Evolutionary conservation across 2,797 vertebrate species (phyloP).

Genomic region (Enteromius paludinosus): DNA sequence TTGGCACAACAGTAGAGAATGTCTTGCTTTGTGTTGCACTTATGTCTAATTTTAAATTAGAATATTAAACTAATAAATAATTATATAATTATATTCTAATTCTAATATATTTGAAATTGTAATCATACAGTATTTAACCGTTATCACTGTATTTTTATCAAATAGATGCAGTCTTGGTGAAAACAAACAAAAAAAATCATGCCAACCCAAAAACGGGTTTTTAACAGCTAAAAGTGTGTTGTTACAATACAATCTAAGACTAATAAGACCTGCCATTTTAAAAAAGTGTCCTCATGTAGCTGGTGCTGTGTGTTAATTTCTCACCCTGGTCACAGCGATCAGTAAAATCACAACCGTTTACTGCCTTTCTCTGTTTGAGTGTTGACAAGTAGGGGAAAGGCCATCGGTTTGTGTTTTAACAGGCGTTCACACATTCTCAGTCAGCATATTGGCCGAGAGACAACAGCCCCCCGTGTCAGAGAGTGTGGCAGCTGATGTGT

Average conservation of each 20-base stretch:
- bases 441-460: conserved; percentile 56
- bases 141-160: not conserved
- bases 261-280: not conserved
- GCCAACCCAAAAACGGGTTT: not conserved
- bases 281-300: not conserved
- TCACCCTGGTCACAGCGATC: conserved; percentile 6
- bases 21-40: conserved; percentile 4
- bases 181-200: not conserved
- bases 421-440: conserved; percentile 64
- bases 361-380: conserved; percentile 12
- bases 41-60: conserved; percentile 21
- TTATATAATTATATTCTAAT: no score
- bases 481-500: conserved; percentile 40
- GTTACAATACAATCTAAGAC: not conserved
- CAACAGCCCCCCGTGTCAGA: conserved; percentile 50
- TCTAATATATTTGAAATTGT: not conserved
- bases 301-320: not conserved
- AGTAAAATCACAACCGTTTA: not conserved
- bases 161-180: not conserved
- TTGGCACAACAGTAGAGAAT: conserved; percentile 48
- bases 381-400: conserved; percentile 44
- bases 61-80: no score
- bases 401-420: conserved; percentile 62
- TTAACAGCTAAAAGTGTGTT: not conserved
- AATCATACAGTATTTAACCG: not conserved